Percentiles rank a stretch among this genome's conserved stretches.
phyloP scores from a whole-genome alignment of 2,113 vertebrate genomes.

The Cottus gobio region DNA sequence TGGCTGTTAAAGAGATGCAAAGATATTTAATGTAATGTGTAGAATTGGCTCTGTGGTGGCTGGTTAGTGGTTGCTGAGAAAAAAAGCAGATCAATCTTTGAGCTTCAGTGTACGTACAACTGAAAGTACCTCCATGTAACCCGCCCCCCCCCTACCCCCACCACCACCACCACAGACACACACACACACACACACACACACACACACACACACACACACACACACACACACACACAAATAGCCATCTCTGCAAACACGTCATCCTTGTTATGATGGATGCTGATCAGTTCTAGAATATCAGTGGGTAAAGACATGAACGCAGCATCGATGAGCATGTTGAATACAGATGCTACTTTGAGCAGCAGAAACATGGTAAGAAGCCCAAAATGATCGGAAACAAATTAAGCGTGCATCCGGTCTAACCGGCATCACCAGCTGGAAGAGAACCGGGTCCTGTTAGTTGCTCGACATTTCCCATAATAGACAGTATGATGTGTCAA shows the following conservation, averaged over 20 bases:
- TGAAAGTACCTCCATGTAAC: conserved; percentile 4
- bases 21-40: background rate
- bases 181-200: background rate
- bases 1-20: conserved; percentile 19
- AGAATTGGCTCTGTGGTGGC: background rate
- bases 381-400: conserved; percentile 41
- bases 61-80: conserved; percentile 18
- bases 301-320: conserved; percentile 29
- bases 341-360: conserved; percentile 44
- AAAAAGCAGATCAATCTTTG: conserved; percentile 2
- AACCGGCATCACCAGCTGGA: conserved; percentile 33
- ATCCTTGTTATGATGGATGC: conserved; percentile 47
- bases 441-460: conserved; percentile 10
- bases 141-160: no score
- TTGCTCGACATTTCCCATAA: conserved; percentile 37
- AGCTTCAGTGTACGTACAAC: background rate
- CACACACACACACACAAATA: conserved; percentile 6
- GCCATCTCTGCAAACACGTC: conserved; percentile 43
- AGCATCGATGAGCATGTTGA: conserved; percentile 44
- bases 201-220: background rate
- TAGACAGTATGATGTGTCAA: conserved; percentile 52
- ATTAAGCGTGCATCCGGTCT: conserved; percentile 47
- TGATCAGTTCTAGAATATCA: conserved; percentile 49
- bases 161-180: conserved; percentile 6
- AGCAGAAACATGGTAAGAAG: conserved; percentile 23